phyloP scores from a whole-genome alignment of 2,797 vertebrate genomes.

The Salarias fasciatus region DNA sequence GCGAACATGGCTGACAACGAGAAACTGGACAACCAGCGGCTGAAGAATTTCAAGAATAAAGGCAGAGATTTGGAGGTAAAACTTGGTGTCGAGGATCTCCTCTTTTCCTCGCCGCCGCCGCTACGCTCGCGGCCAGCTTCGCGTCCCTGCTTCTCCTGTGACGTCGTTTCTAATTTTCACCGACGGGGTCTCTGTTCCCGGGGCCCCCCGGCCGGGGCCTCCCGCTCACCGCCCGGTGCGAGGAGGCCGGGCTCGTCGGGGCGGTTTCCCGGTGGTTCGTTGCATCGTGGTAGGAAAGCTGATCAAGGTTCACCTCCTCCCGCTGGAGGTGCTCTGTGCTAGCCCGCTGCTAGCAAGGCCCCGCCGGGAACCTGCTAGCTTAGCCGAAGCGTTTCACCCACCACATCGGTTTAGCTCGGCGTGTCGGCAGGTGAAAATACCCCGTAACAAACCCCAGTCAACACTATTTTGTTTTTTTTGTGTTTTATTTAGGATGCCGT shows the following conservation, averaged over 20 bases:
- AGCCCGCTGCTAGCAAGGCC: constrained; percentile 66
- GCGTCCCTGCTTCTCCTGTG: constrained; percentile 77
- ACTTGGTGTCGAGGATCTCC: constrained; percentile 59
- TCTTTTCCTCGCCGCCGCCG: constrained; percentile 40
- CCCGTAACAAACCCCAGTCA: not conserved
- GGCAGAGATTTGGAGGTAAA: constrained; percentile 98
- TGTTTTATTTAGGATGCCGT: rapidly evolving
- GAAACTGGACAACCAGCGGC: constrained; percentile 97
- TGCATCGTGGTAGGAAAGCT: not conserved
- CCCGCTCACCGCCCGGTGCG: not conserved
- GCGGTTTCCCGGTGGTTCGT: not conserved
- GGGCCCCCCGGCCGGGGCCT: constrained; percentile 26
- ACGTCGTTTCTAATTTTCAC: constrained; percentile 85
- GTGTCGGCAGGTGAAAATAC: not conserved
- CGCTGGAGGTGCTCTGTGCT: constrained; percentile 41
- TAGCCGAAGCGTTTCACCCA: constrained; percentile 28
- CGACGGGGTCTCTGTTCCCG: constrained; percentile 52
- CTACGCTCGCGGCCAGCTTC: constrained; percentile 62
- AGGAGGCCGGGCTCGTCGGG: rapidly evolving
- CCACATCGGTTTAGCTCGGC: constrained; percentile 16
- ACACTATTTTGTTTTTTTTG: rapidly evolving
- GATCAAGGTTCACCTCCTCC: constrained; percentile 47
- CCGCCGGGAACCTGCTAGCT: constrained; percentile 54
- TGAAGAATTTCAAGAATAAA: constrained; percentile 99
- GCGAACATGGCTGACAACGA: constrained; percentile 96